These are phyloP conservation scores for Vulpes ferrilata DNA, from an alignment of 2,113 vertebrate genomes.

Conservation along the genomic window DNA sequence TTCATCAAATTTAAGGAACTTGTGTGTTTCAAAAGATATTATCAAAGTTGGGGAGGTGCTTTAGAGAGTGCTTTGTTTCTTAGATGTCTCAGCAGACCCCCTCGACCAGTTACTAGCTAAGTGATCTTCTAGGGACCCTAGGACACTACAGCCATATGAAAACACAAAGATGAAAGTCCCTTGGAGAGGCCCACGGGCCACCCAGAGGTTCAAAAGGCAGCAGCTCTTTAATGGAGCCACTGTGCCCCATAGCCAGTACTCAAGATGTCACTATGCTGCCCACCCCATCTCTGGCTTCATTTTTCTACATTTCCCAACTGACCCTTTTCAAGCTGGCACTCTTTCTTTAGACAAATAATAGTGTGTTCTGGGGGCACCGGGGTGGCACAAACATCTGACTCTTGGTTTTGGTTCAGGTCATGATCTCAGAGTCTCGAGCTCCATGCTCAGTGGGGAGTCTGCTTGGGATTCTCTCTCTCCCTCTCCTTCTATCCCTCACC, in stretches of 20 bases:
- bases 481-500: not conserved
- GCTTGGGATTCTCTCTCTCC: not conserved
- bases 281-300: not conserved
- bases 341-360: slow-evolving; percentile 19
- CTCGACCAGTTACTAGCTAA: not conserved
- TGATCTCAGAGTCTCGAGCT: not conserved
- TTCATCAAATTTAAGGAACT: not conserved
- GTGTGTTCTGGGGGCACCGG: not conserved
- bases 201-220: not conserved
- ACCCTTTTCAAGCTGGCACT: not conserved
- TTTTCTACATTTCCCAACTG: slow-evolving; percentile 6
- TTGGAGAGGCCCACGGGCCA: not conserved
- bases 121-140: not conserved
- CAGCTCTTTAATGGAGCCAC: not conserved
- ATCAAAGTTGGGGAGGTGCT: not conserved
- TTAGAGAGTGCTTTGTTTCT: not conserved
- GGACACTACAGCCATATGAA: not conserved
- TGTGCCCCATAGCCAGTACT: not conserved
- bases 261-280: not conserved
- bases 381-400: not conserved
- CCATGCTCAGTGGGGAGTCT: not conserved
- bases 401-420: not conserved
- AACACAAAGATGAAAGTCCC: not conserved
- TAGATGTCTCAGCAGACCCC: not conserved
- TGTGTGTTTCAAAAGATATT: not conserved